A percentile compares a stretch with the other conserved stretches of the same genome.
phyloP scores from a whole-genome alignment of 2,888 invertebrate genomes.

The Deilephila elpenor region DNA sequence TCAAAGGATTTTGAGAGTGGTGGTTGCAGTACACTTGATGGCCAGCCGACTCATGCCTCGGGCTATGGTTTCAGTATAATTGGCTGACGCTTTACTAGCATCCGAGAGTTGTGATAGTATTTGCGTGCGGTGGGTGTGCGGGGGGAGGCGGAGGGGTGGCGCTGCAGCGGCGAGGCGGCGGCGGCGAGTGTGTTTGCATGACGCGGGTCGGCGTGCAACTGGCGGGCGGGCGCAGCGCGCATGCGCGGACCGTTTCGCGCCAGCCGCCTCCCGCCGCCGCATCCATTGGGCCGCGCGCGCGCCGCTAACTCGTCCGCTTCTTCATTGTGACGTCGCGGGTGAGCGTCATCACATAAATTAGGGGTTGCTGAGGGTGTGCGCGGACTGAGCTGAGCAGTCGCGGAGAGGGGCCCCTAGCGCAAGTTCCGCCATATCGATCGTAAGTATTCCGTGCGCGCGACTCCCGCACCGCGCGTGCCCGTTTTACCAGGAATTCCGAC shows the following conservation, averaged over 20 bases:
- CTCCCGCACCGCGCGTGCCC: conserved; percentile 50
- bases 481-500: conserved; percentile 56
- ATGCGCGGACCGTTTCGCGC: conserved; percentile 27
- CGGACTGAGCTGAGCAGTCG: conserved; percentile 49
- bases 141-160: background rate
- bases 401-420: conserved; percentile 46
- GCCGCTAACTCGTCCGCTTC: conserved; percentile 39
- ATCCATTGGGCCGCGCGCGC: conserved; percentile 37
- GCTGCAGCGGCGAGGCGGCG: too few relatives aligned
- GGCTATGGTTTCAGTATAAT: too few relatives aligned
- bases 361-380: conserved; percentile 57
- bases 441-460: conserved; percentile 43
- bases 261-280: background rate
- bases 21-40: too few relatives aligned
- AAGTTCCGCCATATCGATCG: conserved; percentile 55
- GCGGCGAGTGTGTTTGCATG: background rate
- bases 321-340: conserved; percentile 64
- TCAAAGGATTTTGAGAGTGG: too few relatives aligned
- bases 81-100: too few relatives aligned
- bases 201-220: background rate
- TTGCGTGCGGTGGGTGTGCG: background rate
- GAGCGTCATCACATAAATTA: conserved; percentile 70
- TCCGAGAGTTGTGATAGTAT: too few relatives aligned
- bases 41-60: too few relatives aligned
- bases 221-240: background rate